These are phyloP conservation scores for Mormyrus iriodes DNA, from an alignment of 2,113 vertebrate genomes.

Conservation along the genomic window DNA sequence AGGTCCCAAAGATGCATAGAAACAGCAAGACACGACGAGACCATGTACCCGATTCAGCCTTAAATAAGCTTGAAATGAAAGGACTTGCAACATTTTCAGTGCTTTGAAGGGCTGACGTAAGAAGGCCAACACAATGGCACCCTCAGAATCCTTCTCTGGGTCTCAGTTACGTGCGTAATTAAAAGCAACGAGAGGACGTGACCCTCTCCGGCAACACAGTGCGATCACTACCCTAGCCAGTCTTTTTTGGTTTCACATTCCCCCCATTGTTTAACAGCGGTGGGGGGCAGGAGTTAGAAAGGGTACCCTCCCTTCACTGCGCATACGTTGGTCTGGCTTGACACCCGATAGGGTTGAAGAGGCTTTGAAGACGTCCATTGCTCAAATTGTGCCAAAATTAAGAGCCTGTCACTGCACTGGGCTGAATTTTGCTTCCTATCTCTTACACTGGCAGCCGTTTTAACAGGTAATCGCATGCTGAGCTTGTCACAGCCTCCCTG, in stretches of 20 bases:
- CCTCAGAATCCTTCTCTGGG: conserved; percentile 3
- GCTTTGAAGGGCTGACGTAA: conserved; percentile 21
- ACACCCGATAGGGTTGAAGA: conserved; percentile 28
- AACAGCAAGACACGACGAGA: not conserved
- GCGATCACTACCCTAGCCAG: not conserved
- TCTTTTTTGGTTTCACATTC: conserved; percentile 29
- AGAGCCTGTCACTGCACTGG: conserved; percentile 5
- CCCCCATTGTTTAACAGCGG: conserved; percentile 18
- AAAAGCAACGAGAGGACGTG: not conserved
- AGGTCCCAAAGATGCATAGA: not conserved
- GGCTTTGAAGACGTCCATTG: not conserved
- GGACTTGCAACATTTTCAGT: not conserved
- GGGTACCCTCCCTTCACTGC: conserved; percentile 25
- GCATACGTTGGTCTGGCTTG: not conserved
- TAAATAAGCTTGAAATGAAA: conserved; percentile 21
- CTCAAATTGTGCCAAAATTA: not conserved
- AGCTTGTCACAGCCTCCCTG: not conserved
- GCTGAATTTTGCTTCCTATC: not conserved
- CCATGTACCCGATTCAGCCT: not conserved
- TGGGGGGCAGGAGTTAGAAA: conserved; percentile 2
- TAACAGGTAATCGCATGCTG: conserved; percentile 20
- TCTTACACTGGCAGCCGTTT: not conserved
- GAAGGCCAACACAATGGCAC: not conserved
- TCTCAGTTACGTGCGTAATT: conserved; percentile 15
- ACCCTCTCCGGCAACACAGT: not conserved